Evolutionary conservation across 1,140 invertebrate genomes (phyloP).

Genomic region (Drusus annulatus): DNA sequence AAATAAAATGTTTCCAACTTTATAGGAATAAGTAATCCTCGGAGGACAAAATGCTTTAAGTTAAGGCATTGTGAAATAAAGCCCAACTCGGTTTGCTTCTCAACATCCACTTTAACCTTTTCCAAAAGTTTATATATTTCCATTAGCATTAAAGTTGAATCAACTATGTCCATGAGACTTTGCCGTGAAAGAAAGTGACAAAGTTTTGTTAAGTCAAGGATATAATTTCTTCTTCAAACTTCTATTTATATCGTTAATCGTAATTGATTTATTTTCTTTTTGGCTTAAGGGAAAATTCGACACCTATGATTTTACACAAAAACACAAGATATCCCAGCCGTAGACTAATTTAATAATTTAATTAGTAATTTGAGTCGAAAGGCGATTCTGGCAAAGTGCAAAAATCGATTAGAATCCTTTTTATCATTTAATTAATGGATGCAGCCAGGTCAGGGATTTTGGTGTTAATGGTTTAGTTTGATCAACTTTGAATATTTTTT

Average conservation of each 20-base stretch:
- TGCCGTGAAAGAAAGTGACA: constrained; percentile 1
- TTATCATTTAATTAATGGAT: no score
- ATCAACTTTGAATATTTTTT: no score
- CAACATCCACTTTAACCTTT: constrained; percentile 38
- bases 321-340: no score
- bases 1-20: constrained; percentile 22
- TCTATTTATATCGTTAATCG: neutral
- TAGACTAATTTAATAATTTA: no score
- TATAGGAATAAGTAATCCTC: constrained; percentile 20
- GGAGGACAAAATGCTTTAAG: constrained; percentile 26
- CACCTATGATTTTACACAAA: no score
- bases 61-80: constrained; percentile 31
- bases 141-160: constrained; percentile 49
- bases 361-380: no score
- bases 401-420: no score
- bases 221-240: neutral
- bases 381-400: no score
- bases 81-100: constrained; percentile 29
- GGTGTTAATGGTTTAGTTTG: no score
- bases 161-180: constrained; percentile 46
- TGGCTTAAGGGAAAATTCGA: neutral
- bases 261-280: neutral
- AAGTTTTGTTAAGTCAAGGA: constrained; percentile 7
- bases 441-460: no score
- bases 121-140: constrained; percentile 39